Conservation (phyloP, 2,797 vertebrate genomes). For the Tapirus indicus region DNA sequence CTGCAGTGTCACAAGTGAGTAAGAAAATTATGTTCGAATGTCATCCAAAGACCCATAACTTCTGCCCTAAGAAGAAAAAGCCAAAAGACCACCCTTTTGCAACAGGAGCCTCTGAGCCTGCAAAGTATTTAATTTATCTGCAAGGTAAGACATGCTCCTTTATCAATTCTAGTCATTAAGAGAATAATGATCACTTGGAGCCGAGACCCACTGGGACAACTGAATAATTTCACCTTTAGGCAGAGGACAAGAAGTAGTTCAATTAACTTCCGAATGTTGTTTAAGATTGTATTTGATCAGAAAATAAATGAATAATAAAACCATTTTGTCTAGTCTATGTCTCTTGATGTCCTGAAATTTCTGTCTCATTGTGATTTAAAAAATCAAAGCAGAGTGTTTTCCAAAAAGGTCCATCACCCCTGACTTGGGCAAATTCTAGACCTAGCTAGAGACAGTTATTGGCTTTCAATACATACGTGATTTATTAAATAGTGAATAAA, state of each 20-base stretch:
- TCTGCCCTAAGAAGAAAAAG: neutral
- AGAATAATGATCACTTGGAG: neutral
- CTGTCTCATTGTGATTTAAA: neutral
- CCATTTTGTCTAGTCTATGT: neutral
- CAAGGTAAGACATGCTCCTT: neutral
- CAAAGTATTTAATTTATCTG: neutral
- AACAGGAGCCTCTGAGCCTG: neutral
- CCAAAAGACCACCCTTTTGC: neutral
- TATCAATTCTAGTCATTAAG: neutral
- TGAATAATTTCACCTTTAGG: neutral
- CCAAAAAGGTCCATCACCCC: neutral
- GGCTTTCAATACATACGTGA: neutral
- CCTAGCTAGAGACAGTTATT: neutral
- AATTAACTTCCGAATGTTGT: neutral
- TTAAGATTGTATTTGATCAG: neutral
- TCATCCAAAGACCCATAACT: neutral
- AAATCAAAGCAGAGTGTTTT: neutral
- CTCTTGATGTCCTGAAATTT: neutral
- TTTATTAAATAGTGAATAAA: slow-evolving; percentile 27
- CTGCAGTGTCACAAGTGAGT: neutral
- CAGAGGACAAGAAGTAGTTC: neutral
- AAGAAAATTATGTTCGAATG: neutral
- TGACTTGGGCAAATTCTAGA: neutral
- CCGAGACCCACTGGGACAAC: neutral
- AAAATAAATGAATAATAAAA: slow-evolving; percentile 8